Conservation (phyloP, 2,888 invertebrate species). For the Mantis religiosa region DNA sequence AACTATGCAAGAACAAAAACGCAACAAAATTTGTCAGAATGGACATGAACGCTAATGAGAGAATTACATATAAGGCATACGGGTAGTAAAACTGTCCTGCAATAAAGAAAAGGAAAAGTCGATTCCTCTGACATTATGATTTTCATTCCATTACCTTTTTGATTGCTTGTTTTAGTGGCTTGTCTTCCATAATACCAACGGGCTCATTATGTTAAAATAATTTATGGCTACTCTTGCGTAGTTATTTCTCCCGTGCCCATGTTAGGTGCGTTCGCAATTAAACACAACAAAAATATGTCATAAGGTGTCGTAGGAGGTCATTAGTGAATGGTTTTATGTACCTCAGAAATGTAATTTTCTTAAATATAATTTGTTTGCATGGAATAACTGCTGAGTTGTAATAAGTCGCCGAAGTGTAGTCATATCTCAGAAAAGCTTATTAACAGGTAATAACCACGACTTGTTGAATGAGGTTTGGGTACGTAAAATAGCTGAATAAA, state of each 20-base stretch:
- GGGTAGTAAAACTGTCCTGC: background rate
- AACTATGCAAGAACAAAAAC: background rate
- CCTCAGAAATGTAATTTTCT: background rate
- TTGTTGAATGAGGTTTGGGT: too few species aligned
- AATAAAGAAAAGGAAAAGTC: background rate
- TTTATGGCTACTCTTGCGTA: background rate
- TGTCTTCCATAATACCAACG: background rate
- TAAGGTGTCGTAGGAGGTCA: background rate
- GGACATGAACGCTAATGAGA: background rate
- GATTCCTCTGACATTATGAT: background rate
- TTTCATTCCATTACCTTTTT: background rate
- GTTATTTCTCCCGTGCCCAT: background rate
- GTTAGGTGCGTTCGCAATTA: background rate
- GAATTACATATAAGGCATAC: background rate
- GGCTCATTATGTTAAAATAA: background rate
- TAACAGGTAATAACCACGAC: background rate
- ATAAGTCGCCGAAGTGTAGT: background rate
- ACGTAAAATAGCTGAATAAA: too few species aligned
- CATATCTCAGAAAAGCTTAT: background rate
- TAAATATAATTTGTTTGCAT: background rate
- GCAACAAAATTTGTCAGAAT: background rate
- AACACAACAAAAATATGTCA: background rate
- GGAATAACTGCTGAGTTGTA: background rate
- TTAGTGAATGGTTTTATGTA: background rate
- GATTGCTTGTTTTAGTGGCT: background rate